A percentile compares a stretch with the other conserved stretches of the same genome.
Conservation (phyloP, 2,888 invertebrate species). For the Andrena fulva region DNA sequence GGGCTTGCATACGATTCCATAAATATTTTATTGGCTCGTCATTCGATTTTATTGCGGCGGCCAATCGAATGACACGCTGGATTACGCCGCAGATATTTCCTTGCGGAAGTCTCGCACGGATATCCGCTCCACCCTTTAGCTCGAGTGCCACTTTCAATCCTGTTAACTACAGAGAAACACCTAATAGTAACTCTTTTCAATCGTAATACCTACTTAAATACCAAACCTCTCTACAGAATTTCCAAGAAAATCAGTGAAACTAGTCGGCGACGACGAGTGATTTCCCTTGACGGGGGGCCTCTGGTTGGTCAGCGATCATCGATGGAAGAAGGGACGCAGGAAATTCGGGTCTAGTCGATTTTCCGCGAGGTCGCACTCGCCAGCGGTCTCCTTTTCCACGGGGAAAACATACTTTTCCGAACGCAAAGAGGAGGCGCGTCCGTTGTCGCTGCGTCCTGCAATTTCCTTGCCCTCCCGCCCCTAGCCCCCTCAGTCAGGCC, state of each 20-base stretch:
- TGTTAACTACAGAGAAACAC: neutral
- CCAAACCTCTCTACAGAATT: neutral
- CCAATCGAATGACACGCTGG: conserved; percentile 76
- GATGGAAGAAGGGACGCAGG: neutral
- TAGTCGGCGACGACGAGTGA: conserved; percentile 16
- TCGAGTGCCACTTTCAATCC: neutral
- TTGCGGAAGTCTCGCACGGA: neutral
- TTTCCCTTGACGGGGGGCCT: conserved; percentile 22
- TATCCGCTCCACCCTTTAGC: neutral
- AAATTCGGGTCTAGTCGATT: conserved; percentile 51
- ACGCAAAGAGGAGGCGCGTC: conserved; percentile 43
- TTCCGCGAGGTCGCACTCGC: conserved; percentile 59
- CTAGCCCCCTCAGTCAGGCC: conserved; percentile 44
- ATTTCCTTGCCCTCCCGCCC: conserved; percentile 40
- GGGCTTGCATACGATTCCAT: conserved; percentile 78
- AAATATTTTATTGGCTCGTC: conserved; percentile 85
- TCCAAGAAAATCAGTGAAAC: neutral
- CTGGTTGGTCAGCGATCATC: neutral
- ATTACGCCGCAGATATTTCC: conserved; percentile 64
- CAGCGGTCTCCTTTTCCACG: neutral
- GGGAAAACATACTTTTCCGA: conserved; percentile 62
- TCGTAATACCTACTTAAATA: neutral
- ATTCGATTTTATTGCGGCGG: conserved; percentile 80
- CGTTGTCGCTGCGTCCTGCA: conserved; percentile 43
- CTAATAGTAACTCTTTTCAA: neutral